Percentiles rank a stretch among this genome's conserved stretches.
phyloP scores from a whole-genome alignment of 2,888 invertebrate species.

The Euphydryas editha region DNA sequence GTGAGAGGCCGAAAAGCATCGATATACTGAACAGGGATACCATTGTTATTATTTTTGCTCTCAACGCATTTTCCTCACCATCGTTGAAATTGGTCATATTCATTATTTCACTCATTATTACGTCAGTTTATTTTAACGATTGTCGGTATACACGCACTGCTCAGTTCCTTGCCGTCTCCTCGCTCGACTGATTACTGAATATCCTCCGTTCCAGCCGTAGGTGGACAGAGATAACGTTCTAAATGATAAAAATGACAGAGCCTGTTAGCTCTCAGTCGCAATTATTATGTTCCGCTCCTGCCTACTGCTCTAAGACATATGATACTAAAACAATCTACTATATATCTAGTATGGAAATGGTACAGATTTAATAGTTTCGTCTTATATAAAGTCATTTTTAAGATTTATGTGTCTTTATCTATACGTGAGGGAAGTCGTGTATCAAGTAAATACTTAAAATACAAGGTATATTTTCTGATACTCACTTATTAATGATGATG shows the following conservation, averaged over 20 bases:
- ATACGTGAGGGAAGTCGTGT: background rate
- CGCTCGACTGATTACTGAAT: conserved; percentile 58
- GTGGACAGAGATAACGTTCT: conserved; percentile 74
- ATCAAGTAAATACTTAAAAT: background rate
- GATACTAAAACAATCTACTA: conserved; percentile 10
- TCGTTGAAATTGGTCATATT: conserved; percentile 43
- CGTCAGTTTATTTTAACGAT: conserved; percentile 50
- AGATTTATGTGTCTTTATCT: background rate
- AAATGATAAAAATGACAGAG: conserved; percentile 71
- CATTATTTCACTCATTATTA: conserved; percentile 50
- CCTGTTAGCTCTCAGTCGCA: conserved; percentile 56
- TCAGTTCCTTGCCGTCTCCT: conserved; percentile 41
- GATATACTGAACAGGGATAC: conserved; percentile 89
- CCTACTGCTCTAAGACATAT: conserved; percentile 17
- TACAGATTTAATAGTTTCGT: background rate
- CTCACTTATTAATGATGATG: background rate
- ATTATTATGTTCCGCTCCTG: conserved; percentile 42
- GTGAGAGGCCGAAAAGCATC: conserved; percentile 89
- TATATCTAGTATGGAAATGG: background rate
- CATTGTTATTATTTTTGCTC: conserved; percentile 92
- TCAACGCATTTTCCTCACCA: conserved; percentile 74
- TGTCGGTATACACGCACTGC: conserved; percentile 42
- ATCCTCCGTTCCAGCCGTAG: conserved; percentile 58
- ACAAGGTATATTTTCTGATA: background rate
- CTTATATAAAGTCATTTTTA: background rate